A percentile compares a stretch with the other conserved stretches of the same genome.
Conservation (phyloP, 2,113 vertebrate species). For the Litocranius walleri region DNA sequence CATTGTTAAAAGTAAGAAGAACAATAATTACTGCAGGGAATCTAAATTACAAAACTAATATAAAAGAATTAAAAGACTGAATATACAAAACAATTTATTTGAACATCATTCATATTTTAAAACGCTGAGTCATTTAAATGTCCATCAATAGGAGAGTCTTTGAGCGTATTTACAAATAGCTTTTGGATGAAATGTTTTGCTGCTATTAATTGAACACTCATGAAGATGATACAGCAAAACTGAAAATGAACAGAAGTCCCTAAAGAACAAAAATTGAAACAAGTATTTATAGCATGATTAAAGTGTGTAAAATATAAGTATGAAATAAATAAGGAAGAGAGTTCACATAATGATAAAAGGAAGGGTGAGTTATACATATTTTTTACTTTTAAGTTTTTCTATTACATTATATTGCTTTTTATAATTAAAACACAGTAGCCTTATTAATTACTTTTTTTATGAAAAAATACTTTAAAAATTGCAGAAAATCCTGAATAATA, state of each 20-base stretch:
- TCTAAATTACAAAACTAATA: background rate
- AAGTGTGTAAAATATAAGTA: background rate
- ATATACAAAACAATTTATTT: background rate
- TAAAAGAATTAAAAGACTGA: background rate
- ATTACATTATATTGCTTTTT: slow-evolving; percentile 12
- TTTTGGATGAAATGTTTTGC: background rate
- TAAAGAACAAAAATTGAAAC: slow-evolving; percentile 4
- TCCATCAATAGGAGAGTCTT: background rate
- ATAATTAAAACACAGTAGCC: slow-evolving; percentile 33
- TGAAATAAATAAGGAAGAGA: background rate
- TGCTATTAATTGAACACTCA: background rate
- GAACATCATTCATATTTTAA: background rate
- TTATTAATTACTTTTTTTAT: slow-evolving; percentile 33
- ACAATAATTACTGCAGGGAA: background rate
- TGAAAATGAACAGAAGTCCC: background rate
- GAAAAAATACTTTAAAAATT: slow-evolving; percentile 2
- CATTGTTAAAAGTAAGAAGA: background rate
- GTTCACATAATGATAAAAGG: background rate
- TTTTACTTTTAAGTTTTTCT: background rate
- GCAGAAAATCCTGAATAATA: background rate
- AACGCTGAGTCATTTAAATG: background rate
- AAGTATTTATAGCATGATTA: background rate
- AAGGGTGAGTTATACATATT: background rate
- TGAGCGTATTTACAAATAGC: background rate
- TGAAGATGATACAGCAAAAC: background rate